phyloP scores from a whole-genome alignment of 2,113 vertebrate genomes.

The Dicentrarchus labrax region DNA sequence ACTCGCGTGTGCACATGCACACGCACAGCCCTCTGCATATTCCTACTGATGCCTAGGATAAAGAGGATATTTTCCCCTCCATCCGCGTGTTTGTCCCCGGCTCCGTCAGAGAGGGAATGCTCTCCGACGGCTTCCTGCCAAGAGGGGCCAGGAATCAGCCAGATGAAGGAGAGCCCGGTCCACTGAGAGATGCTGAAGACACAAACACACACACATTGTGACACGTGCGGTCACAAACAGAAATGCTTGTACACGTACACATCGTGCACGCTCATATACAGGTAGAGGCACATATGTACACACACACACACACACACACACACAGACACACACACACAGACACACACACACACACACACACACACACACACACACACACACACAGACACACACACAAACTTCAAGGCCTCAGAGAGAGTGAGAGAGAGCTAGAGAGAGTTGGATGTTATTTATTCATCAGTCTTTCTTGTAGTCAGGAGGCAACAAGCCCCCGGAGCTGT shows the following conservation, averaged over 20 bases:
- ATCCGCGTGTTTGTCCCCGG: constrained; percentile 81
- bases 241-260: constrained; percentile 35
- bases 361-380: constrained; percentile 17
- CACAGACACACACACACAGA: constrained; percentile 45
- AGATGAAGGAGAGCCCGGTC: constrained; percentile 78
- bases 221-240: constrained; percentile 68
- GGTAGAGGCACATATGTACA: constrained; percentile 5
- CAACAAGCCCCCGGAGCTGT: constrained; percentile 86
- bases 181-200: constrained; percentile 76
- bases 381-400: constrained; percentile 54
- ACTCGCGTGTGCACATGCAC: not conserved
- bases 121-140: constrained; percentile 80
- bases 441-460: constrained; percentile 88
- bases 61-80: constrained; percentile 83
- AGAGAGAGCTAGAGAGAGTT: constrained; percentile 76
- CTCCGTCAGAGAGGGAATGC: constrained; percentile 76
- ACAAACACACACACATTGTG: constrained; percentile 57
- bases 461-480: constrained; percentile 81
- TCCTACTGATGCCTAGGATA: constrained; percentile 86
- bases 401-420: constrained; percentile 73
- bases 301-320: constrained; percentile 21
- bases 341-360: constrained; percentile 32
- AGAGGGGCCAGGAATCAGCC: constrained; percentile 76
- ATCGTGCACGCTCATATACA: constrained; percentile 21
- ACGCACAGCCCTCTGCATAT: constrained; percentile 75